phyloP scores from a whole-genome alignment of 2,797 vertebrate genomes.

The Carapus acus region DNA sequence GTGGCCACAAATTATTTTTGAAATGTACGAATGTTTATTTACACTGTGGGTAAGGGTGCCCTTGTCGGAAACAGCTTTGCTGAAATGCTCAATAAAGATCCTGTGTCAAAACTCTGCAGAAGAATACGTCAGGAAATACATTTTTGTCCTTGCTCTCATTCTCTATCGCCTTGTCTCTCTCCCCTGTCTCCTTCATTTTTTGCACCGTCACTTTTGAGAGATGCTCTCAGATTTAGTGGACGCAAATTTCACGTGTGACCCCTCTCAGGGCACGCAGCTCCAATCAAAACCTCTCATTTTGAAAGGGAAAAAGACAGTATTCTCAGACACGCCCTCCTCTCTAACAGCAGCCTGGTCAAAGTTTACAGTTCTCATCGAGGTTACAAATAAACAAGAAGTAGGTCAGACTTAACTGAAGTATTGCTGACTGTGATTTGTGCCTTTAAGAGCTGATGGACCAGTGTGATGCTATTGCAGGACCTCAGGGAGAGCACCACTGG shows the following conservation, averaged over 20 bases:
- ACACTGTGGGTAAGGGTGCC: too few relatives aligned
- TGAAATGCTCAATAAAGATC: background rate
- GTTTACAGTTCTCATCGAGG: slow-evolving; percentile 45
- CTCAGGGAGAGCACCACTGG: slow-evolving; percentile 82
- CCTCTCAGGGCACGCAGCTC: slow-evolving; percentile 43
- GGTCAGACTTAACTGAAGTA: background rate
- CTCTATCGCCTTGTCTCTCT: too few relatives aligned
- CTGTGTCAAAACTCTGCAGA: slow-evolving; percentile 1
- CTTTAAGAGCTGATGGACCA: background rate
- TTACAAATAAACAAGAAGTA: slow-evolving; percentile 34
- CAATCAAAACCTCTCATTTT: slow-evolving; percentile 66
- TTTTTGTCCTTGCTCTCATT: too few relatives aligned
- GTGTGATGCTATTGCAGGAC: slow-evolving; percentile 66
- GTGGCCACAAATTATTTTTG: too few relatives aligned
- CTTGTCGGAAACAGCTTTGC: too few relatives aligned
- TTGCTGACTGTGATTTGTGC: background rate
- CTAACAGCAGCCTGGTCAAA: slow-evolving; percentile 44
- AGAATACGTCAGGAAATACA: background rate
- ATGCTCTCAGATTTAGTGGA: slow-evolving; percentile 30
- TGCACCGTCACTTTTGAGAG: slow-evolving; percentile 14
- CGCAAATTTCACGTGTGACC: slow-evolving; percentile 41
- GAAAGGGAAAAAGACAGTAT: slow-evolving; percentile 37
- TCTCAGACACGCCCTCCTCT: slow-evolving; percentile 31
- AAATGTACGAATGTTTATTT: too few relatives aligned
- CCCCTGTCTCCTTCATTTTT: slow-evolving; percentile 9